phyloP scores from a whole-genome alignment of 2,113 vertebrate species.

The Eolophus roseicapilla region DNA sequence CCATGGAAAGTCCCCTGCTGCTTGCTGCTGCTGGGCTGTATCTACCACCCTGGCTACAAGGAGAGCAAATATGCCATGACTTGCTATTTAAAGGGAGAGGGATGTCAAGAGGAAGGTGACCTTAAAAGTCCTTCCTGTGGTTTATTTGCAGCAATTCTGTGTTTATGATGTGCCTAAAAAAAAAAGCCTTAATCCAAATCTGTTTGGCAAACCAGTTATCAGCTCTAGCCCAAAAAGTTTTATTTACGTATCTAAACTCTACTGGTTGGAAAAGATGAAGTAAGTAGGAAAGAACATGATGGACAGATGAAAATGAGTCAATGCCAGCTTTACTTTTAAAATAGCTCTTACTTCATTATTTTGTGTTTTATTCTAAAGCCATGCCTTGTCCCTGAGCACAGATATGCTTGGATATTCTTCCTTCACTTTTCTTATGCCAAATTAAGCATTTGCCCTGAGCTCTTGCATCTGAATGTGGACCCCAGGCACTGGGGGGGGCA shows the following conservation, averaged over 20 bases:
- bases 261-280: slow-evolving; percentile 47
- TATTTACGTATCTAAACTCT: slow-evolving; percentile 25
- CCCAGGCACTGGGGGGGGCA: background rate
- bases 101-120: background rate
- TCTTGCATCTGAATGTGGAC: background rate
- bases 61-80: background rate
- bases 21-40: background rate
- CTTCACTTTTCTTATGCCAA: background rate
- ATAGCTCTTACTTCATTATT: background rate
- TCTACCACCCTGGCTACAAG: background rate
- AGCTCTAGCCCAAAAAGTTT: slow-evolving; percentile 19
- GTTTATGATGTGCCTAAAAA: background rate
- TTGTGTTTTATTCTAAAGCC: background rate
- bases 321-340: slow-evolving; percentile 8
- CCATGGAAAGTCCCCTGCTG: background rate
- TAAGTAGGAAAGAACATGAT: slow-evolving; percentile 11
- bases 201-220: background rate
- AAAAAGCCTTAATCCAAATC: background rate
- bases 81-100: background rate
- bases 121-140: background rate
- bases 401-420: background rate
- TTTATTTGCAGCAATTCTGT: background rate
- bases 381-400: background rate
- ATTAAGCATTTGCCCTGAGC: background rate
- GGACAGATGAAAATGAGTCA: slow-evolving; percentile 19